A percentile compares a stretch with the other conserved stretches of the same genome.
Evolutionary conservation across 2,888 invertebrate genomes (phyloP).

Genomic region (Diaphora mendica): DNA sequence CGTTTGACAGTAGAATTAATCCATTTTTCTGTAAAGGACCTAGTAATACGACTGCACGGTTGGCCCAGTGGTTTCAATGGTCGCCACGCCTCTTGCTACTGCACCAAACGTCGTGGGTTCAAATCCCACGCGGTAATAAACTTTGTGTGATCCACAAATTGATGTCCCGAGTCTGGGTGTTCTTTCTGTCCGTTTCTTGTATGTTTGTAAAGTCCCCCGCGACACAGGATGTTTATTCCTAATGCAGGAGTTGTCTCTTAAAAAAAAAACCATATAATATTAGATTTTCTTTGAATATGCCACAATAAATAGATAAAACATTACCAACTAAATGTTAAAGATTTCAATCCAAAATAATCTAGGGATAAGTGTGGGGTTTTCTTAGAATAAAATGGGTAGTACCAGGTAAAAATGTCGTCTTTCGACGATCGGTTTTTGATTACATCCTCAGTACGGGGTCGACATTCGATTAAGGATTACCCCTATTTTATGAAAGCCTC

Average conservation of each 20-base stretch:
- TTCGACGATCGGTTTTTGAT: conserved; percentile 65
- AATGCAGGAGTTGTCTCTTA: no score
- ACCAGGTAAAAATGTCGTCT: conserved; percentile 52
- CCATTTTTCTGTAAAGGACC: not conserved
- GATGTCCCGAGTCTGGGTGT: no score
- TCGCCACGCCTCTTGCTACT: no score
- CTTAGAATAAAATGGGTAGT: conserved; percentile 28
- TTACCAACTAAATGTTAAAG: conserved; percentile 20
- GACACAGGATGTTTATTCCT: no score
- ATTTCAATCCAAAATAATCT: conserved; percentile 6
- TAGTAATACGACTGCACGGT: no score
- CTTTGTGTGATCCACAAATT: no score
- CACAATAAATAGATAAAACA: not conserved
- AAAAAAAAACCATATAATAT: no score
- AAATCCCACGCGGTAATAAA: no score
- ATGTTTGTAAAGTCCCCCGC: no score
- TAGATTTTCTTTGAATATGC: not conserved
- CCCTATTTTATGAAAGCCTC: conserved; percentile 37
- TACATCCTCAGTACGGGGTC: conserved; percentile 45
- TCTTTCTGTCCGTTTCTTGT: no score
- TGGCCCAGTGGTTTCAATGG: no score
- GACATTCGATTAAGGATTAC: conserved; percentile 54
- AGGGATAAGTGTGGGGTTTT: conserved; percentile 28
- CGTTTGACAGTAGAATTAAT: conserved; percentile 9
- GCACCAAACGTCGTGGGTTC: no score